Base-by-base conservation (phyloP, 1,140 invertebrate genomes). In the Cherax destructor region DNA sequence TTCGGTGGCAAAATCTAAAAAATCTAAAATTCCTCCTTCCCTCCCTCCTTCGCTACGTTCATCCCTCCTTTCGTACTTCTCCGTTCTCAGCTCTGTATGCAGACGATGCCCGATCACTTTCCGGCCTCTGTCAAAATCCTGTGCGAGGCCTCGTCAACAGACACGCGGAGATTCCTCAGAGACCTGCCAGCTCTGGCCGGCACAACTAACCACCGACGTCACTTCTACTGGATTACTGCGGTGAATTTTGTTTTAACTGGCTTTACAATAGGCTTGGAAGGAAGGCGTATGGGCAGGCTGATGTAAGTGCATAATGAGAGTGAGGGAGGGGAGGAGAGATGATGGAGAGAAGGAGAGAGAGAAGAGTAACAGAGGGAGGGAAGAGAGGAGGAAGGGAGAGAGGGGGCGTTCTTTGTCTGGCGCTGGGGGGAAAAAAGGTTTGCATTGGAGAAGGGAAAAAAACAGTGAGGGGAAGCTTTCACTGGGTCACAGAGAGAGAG, bases 401-500 rank as follows among this genome's bases (percentile, higher is more conserved):
- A 1, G 65, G 6, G 65, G 65, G 65, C 5, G 6, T 69, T 21
- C 65, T 69, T 69, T 69, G 65, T 69, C 65, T 69, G 65, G 16
- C 6, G 11, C 65, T 69, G 65, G 65, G 65, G 65, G 16, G 16
- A 59, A 69, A 69, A 69, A 69, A 69, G 21, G 65, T 69, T 69
- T 69, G 65, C 65, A 69, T 69, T 69, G 65, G 65, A 69, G 65
- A n/a, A 69, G 65, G 65, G 18, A 13, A n/a, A n/a, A n/a, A 69
- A 69, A 69, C 21, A 69, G 65, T 5, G 65, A 69, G 65, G 65
- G 65, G 65, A 18, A n/a, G 21, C 65, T 69, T 69, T n/a, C 21
- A 69, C 65, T 69, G 65, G 65, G 65, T 69, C 65, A 69, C 65
- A 69, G 52, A 56, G 52, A 69, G 65, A 69, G 65, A 18, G 65